Evolutionary conservation across 2,888 invertebrate species (phyloP).

Genomic region (Leptinotarsa juncta): DNA sequence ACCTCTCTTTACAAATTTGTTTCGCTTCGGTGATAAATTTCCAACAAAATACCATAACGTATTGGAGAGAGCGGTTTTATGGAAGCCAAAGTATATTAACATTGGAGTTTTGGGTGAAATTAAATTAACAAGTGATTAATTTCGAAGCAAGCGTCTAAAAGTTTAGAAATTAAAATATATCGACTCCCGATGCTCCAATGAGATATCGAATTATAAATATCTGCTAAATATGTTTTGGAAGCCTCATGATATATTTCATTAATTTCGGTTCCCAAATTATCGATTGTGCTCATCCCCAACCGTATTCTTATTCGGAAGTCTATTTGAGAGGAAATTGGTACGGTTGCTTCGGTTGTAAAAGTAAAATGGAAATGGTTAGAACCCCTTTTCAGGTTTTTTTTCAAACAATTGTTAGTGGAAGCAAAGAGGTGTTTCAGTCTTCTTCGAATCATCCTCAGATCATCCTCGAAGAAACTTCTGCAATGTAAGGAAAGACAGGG

Average conservation of each 20-base stretch:
- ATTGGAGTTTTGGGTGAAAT: slow-evolving; percentile 45
- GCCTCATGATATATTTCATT: slow-evolving; percentile 49
- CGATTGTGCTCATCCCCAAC: slow-evolving; percentile 32
- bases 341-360: background rate
- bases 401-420: no score
- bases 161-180: slow-evolving; percentile 57
- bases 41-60: slow-evolving; percentile 39
- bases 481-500: no score
- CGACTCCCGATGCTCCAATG: slow-evolving; percentile 54
- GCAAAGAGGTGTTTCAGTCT: no score
- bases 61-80: slow-evolving; percentile 42
- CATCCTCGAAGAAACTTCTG: no score
- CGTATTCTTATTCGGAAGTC: slow-evolving; percentile 25
- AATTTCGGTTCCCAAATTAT: slow-evolving; percentile 45
- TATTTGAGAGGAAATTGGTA: slow-evolving; percentile 20
- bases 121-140: slow-evolving; percentile 49
- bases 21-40: slow-evolving; percentile 35
- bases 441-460: no score
- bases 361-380: background rate
- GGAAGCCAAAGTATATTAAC: slow-evolving; percentile 46
- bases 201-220: slow-evolving; percentile 55
- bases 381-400: background rate
- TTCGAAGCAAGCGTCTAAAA: slow-evolving; percentile 48
- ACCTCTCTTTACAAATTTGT: slow-evolving; percentile 37
- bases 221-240: slow-evolving; percentile 49